phyloP scores from a whole-genome alignment of 2,113 vertebrate genomes.

The Scortum barcoo region DNA sequence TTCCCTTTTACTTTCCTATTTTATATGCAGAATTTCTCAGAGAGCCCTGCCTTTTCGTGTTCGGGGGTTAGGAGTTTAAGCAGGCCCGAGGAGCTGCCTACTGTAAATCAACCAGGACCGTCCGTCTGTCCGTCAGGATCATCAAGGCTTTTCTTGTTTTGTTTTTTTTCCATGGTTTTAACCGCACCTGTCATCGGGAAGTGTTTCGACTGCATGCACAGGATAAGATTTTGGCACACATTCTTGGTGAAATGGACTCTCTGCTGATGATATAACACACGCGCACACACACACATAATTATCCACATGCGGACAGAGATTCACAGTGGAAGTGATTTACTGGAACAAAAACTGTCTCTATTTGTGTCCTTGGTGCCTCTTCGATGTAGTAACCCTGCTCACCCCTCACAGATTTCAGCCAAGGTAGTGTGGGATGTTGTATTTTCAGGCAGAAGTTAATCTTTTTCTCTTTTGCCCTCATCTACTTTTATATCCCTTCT shows the following conservation, averaged over 20 bases:
- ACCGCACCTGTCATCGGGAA: conserved; percentile 38
- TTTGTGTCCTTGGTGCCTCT: conserved; percentile 35
- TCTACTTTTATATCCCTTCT: conserved; percentile 2
- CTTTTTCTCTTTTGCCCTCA: not conserved
- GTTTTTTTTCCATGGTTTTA: conserved; percentile 58
- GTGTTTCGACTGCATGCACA: conserved; percentile 39
- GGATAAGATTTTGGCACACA: conserved; percentile 54
- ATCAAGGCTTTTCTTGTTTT: conserved; percentile 44
- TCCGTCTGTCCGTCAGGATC: conserved; percentile 9
- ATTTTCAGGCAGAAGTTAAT: conserved; percentile 18
- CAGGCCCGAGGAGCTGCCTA: conserved; percentile 8
- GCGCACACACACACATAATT: conserved; percentile 33
- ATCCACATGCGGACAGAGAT: conserved; percentile 35
- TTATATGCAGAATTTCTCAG: conserved; percentile 26
- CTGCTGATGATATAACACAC: conserved; percentile 44
- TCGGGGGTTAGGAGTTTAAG: conserved; percentile 49
- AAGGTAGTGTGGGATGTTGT: conserved; percentile 25
- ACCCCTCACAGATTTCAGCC: conserved; percentile 25
- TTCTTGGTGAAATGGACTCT: conserved; percentile 30
- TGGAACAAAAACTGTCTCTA: conserved; percentile 34
- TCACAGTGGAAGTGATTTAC: conserved; percentile 48
- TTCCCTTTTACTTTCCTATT: conserved; percentile 54
- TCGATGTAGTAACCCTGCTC: conserved; percentile 19
- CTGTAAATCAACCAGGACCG: conserved; percentile 10
- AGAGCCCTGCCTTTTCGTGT: conserved; percentile 41